A percentile compares a stretch with the other conserved stretches of the same genome.
These are phyloP conservation scores for Lithophane semibrunnea DNA, from an alignment of 2,888 invertebrate genomes.

Conservation along the genomic window DNA sequence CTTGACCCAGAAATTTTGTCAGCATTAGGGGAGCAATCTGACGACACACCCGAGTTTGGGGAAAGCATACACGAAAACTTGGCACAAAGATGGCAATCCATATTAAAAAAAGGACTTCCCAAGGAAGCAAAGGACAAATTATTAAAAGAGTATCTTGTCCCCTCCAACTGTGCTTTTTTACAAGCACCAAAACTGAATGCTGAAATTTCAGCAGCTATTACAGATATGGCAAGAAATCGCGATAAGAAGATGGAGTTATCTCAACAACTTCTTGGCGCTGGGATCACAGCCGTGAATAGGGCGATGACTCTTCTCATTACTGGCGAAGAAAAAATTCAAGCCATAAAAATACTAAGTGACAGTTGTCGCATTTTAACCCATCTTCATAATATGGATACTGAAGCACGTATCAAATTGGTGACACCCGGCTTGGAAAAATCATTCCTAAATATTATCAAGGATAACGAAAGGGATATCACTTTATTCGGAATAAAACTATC, in stretches of 20 bases:
- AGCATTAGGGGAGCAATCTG: not conserved
- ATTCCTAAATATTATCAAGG: too few species aligned
- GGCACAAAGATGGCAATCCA: conserved; percentile 14
- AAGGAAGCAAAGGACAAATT: conserved; percentile 7
- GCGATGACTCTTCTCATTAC: not conserved
- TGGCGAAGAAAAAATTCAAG: not conserved
- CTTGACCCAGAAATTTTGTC: too few species aligned
- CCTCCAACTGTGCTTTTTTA: conserved; percentile 11
- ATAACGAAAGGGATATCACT: too few species aligned
- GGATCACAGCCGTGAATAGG: not conserved
- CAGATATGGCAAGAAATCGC: not conserved
- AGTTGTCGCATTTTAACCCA: too few species aligned
- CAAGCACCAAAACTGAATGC: conserved; percentile 10
- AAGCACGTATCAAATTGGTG: too few species aligned
- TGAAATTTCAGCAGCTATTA: conserved; percentile 6
- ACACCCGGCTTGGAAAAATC: too few species aligned
- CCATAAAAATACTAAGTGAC: not conserved
- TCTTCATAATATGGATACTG: too few species aligned
- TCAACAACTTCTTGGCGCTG: conserved; percentile 1
- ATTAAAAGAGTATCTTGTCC: conserved; percentile 7
- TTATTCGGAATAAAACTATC: too few species aligned
- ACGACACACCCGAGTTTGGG: conserved; percentile 1
- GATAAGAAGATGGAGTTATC: conserved; percentile 6
- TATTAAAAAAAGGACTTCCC: not conserved
- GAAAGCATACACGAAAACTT: not conserved